phyloP scores from a whole-genome alignment of 2,797 vertebrate species.

The Anolis apletophallus region DNA sequence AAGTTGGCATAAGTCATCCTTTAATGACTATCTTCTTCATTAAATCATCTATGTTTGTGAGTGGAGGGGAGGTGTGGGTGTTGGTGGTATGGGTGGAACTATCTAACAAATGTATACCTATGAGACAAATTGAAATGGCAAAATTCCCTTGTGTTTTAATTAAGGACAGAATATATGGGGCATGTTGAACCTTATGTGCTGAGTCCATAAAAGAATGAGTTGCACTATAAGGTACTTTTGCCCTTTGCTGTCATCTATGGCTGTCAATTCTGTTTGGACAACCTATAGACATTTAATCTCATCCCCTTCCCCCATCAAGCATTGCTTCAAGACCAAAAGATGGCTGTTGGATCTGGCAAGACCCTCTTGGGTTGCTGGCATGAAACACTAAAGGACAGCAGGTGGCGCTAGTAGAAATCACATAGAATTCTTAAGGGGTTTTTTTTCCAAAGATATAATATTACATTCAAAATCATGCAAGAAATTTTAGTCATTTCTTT shows the following conservation, averaged over 20 bases:
- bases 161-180: not conserved
- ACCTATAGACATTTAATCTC: not conserved
- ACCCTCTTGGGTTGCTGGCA: not conserved
- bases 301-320: too few relatives aligned
- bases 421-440: not conserved
- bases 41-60: not conserved
- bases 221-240: not conserved
- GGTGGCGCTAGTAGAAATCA: conserved; percentile 62
- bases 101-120: not conserved
- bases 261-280: not conserved
- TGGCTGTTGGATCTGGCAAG: conserved; percentile 13
- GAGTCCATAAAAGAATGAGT: not conserved
- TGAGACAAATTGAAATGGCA: not conserved
- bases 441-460: not conserved
- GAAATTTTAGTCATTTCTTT: not conserved
- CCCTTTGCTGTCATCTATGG: not conserved
- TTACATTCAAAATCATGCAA: conserved; percentile 23
- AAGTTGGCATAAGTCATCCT: not conserved
- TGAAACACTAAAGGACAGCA: conserved; percentile 46
- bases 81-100: not conserved
- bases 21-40: not conserved
- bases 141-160: not conserved
- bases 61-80: not conserved
- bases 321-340: conserved; percentile 49
- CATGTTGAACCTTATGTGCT: not conserved